Evolutionary conservation across 2,797 vertebrate genomes (phyloP), one percentile per base, ranked within the genome.

Genomic region (Chaenodraco wilsoni): DNA sequence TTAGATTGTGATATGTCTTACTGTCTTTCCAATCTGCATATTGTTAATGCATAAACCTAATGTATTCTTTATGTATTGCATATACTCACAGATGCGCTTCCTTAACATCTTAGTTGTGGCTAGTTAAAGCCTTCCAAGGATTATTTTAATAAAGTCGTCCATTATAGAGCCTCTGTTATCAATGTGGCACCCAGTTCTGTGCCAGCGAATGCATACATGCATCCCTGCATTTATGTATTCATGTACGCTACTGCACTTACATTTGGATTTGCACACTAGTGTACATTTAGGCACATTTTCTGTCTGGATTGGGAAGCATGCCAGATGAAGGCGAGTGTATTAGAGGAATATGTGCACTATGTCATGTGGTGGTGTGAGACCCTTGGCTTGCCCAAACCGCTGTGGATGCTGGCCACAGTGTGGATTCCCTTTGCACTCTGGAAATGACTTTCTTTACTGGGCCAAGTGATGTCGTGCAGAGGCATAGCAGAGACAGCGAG

Each of bases 331-430:
- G 31, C 82, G 67, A 3, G 69, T 67, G 78, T 74, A 87, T 87
- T 82, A 67, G 61, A 73, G 69, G 85, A 88, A 82, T 82, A 81
- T 83, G 87, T 81, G 57, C 64, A 78, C 75, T 79, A 80, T 85
- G 83, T 78, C 80, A 62, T 91, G 85, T 74, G 82, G 86, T 82
- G 74, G 63, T 65, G 78, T 61, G 76, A 88, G 85, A 88, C 85
- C 85, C 81, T 75, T 55, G 72, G 64, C 56, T 74, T 85, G 83
- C 86, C 87, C 88, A 89, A 91, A 84, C 85, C 85, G 0, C 85
- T 49, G 54, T 80, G 85, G 83, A 81, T 77, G 76, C 69, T 84
- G 87, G 83, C 86, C 81, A 15, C 83, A 74, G 69, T 52, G 81
- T 67, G 51, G 80, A 83, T 88, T 90, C 65, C 66, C 63, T n/a